Percentiles rank a stretch among this genome's conserved stretches.
These are phyloP conservation scores for Bhutanitis thaidina DNA, from an alignment of 2,888 invertebrate species.

Conservation along the genomic window DNA sequence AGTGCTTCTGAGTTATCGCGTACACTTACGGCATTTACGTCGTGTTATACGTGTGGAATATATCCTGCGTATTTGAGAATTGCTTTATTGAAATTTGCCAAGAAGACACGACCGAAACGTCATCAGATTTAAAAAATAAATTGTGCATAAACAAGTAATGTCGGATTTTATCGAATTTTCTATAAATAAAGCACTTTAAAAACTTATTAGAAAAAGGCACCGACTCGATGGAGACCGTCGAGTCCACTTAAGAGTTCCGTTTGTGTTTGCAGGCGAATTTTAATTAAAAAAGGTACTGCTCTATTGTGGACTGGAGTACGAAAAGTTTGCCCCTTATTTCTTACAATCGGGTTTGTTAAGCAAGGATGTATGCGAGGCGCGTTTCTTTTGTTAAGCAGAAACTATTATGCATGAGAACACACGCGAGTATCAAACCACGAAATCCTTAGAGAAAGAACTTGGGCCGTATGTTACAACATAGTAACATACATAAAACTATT, in stretches of 20 bases:
- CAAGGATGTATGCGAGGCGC: conserved; percentile 25
- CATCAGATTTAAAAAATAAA: neutral
- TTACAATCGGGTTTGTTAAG: conserved; percentile 28
- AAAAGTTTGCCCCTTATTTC: conserved; percentile 29
- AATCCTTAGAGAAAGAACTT: conserved; percentile 24
- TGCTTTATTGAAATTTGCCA: too few species aligned
- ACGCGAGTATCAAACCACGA: conserved; percentile 37
- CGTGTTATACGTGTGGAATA: too few species aligned
- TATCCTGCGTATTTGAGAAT: too few species aligned
- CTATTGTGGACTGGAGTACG: conserved; percentile 19
- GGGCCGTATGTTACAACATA: conserved; percentile 26
- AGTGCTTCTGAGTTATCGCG: too few species aligned
- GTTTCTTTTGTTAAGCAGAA: conserved; percentile 47
- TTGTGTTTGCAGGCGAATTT: conserved; percentile 23
- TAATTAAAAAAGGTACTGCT: conserved; percentile 16
- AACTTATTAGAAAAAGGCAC: conserved; percentile 17
- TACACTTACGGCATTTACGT: too few species aligned
- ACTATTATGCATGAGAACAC: conserved; percentile 47
- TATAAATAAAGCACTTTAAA: conserved; percentile 16
- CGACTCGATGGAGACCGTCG: conserved; percentile 12
- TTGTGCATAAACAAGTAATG: conserved; percentile 5
- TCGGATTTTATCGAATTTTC: conserved; percentile 14
- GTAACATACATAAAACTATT: neutral
- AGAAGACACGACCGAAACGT: too few species aligned
- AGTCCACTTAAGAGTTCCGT: conserved; percentile 12